phyloP scores from a whole-genome alignment of 2,113 vertebrate genomes.

The Lichenostomus cassidix region DNA sequence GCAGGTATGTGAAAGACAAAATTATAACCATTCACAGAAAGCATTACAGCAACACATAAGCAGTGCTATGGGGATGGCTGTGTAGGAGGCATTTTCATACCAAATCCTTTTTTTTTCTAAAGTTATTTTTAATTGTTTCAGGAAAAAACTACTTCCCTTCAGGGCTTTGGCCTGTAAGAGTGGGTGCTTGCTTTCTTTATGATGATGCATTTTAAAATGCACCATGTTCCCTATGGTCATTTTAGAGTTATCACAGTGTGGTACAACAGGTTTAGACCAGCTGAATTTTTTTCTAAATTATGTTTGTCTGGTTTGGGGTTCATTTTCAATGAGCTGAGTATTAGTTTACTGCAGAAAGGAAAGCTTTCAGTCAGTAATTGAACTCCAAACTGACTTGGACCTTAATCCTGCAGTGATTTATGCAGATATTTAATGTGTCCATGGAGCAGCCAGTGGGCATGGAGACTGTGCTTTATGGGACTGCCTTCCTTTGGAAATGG shows the following conservation, averaged over 20 bases:
- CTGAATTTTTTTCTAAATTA: background rate
- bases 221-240: background rate
- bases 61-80: background rate
- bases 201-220: background rate
- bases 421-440: background rate
- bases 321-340: background rate
- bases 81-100: constrained; percentile 50
- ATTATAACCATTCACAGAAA: background rate
- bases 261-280: background rate
- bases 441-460: background rate
- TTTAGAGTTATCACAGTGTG: background rate
- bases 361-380: background rate
- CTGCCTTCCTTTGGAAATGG: background rate
- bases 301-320: background rate
- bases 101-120: background rate
- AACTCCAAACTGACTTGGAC: constrained; percentile 10
- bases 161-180: constrained; percentile 11
- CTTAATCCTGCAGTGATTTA: background rate
- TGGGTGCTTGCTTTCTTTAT: background rate
- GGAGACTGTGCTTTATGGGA: background rate
- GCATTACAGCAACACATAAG: background rate
- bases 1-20: background rate
- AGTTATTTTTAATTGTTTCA: constrained; percentile 47
- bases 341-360: background rate
- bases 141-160: background rate